Conservation (phyloP, 2,113 vertebrate genomes). For the Gavia stellata region DNA sequence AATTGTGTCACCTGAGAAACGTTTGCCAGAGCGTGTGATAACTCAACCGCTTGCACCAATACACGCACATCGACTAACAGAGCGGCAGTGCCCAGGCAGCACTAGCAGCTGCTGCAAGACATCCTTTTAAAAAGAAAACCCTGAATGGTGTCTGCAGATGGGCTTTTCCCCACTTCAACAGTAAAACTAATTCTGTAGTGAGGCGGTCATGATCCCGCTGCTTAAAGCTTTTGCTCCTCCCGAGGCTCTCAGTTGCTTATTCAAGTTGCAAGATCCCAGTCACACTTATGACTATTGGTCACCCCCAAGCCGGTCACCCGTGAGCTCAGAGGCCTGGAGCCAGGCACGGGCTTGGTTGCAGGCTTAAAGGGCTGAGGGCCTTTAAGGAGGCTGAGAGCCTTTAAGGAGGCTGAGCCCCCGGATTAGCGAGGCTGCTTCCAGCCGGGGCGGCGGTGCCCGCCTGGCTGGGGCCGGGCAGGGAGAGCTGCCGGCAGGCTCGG, state of each 20-base stretch:
- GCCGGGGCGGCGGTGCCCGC: background rate
- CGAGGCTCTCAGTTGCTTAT: background rate
- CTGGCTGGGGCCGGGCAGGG: background rate
- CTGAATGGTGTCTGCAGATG: background rate
- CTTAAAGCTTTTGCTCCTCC: background rate
- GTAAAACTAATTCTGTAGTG: background rate
- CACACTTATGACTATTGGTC: background rate
- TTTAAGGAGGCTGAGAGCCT: background rate
- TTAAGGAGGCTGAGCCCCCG: background rate
- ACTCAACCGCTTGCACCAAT: background rate
- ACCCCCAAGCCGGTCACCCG: too few species aligned
- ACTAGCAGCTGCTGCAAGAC: background rate
- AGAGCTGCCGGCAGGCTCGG: background rate
- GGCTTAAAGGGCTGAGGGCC: background rate
- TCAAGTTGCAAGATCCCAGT: background rate
- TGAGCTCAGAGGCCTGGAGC: background rate
- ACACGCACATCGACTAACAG: too few species aligned
- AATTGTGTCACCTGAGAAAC: background rate
- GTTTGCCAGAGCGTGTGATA: background rate
- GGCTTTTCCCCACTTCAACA: background rate
- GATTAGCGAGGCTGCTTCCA: background rate
- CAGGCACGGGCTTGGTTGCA: background rate
- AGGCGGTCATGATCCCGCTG: background rate
- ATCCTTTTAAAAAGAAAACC: background rate
- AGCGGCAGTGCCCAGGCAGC: background rate